Evolutionary conservation across 2,797 vertebrate genomes (phyloP).

Genomic region (Bovichtus variegatus): DNA sequence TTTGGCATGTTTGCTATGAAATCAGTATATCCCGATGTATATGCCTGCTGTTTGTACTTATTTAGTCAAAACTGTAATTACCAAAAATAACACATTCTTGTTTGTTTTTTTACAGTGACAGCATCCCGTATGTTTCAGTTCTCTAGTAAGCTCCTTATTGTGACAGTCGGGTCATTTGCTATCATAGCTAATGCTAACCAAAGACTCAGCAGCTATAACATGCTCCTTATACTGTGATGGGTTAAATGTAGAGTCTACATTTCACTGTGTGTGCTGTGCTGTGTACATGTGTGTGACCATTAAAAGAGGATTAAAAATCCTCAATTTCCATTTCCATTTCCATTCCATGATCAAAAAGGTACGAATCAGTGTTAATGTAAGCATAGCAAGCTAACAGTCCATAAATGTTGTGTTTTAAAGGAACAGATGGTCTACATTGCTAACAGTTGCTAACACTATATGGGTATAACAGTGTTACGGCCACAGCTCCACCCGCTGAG

Average conservation of each 20-base stretch:
- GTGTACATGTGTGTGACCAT: too few relatives aligned
- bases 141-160: not conserved
- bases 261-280: too few relatives aligned
- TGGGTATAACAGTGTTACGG: too few relatives aligned
- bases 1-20: not conserved
- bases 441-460: not conserved
- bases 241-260: too few relatives aligned
- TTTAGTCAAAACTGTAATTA: not conserved
- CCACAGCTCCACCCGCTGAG: too few relatives aligned
- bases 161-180: not conserved
- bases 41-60: not conserved
- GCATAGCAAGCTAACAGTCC: not conserved
- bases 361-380: not conserved
- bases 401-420: not conserved
- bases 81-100: not conserved
- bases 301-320: too few relatives aligned
- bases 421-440: not conserved
- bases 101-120: not conserved
- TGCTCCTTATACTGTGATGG: too few relatives aligned
- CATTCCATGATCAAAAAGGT: not conserved
- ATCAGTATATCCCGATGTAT: not conserved
- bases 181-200: not conserved
- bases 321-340: too few relatives aligned
- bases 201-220: too few relatives aligned
- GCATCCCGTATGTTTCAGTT: not conserved